Percentiles rank a stretch among this genome's conserved stretches.
phyloP scores from a whole-genome alignment of 2,888 invertebrate genomes.

The Eupithecia abbreviata region DNA sequence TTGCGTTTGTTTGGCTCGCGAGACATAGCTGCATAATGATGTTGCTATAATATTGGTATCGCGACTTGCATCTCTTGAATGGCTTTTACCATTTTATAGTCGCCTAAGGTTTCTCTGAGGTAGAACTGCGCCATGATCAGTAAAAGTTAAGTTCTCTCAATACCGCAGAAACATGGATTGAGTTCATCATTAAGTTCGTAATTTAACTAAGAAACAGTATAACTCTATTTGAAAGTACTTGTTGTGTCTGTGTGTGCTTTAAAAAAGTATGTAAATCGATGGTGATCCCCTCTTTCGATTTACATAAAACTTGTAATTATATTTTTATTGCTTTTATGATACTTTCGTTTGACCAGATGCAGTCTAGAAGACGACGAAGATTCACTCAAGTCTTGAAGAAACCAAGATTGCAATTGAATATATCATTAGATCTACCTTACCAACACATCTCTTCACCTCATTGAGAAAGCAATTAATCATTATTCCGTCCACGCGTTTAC shows the following conservation, averaged over 20 bases:
- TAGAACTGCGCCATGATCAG: background rate
- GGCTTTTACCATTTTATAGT: conserved; percentile 3
- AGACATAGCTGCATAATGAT: conserved; percentile 5
- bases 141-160: background rate
- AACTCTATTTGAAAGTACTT: background rate
- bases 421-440: background rate
- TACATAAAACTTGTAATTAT: no score
- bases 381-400: no score
- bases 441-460: conserved; percentile 8
- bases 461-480: conserved; percentile 38
- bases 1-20: conserved; percentile 1
- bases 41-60: background rate
- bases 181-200: background rate
- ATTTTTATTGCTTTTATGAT: no score
- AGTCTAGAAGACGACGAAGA: no score
- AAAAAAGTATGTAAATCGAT: background rate
- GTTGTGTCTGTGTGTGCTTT: background rate
- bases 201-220: background rate
- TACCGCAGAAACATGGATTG: background rate
- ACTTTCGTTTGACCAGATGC: no score
- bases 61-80: conserved; percentile 4
- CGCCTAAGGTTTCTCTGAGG: background rate
- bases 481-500: conserved; percentile 35
- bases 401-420: no score
- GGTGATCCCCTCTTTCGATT: no score